phyloP scores from a whole-genome alignment of 2,797 vertebrate species.

The Sorex maritimensis region DNA sequence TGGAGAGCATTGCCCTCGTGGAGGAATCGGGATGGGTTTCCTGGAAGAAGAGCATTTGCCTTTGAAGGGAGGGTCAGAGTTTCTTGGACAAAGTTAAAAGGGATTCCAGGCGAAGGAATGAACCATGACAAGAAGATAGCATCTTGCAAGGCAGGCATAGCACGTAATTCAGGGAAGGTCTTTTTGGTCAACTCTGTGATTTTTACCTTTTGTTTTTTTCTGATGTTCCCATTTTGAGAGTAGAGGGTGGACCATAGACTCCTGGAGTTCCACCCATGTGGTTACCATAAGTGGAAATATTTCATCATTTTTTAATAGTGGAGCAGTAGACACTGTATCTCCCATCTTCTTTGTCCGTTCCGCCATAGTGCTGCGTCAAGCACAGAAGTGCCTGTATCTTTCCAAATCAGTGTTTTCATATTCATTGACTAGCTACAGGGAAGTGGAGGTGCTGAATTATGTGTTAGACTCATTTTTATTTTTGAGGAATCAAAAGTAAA shows the following conservation, averaged over 20 bases:
- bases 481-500: no score
- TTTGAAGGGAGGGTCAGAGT: slow-evolving; percentile 30
- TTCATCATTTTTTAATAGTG: neutral
- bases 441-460: neutral
- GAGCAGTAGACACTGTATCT: neutral
- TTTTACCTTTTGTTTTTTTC: slow-evolving; percentile 18
- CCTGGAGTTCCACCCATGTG: neutral
- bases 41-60: slow-evolving; percentile 5
- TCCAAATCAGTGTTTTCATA: neutral
- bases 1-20: neutral
- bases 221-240: neutral
- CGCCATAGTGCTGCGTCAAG: neutral
- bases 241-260: neutral
- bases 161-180: neutral
- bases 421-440: no score
- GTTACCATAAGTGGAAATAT: neutral
- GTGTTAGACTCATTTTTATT: neutral
- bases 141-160: neutral
- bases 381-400: neutral
- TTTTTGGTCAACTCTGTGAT: neutral
- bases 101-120: neutral
- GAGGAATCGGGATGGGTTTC: neutral
- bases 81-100: neutral
- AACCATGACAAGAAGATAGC: neutral
- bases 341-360: neutral